phyloP scores from a whole-genome alignment of 2,888 invertebrate species.

The Listrodromus nycthemerus region DNA sequence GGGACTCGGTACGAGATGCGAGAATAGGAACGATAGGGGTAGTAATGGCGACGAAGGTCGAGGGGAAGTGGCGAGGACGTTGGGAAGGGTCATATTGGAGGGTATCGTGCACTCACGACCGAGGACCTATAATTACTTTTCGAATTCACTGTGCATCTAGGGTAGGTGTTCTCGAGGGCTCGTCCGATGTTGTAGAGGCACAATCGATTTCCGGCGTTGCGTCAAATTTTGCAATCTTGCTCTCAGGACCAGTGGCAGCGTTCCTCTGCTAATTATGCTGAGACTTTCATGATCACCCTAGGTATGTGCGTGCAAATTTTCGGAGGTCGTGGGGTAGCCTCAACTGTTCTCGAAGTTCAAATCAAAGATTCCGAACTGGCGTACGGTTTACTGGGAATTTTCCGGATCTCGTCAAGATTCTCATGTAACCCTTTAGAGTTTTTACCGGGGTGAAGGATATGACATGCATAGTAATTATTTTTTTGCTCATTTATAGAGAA shows the following conservation, averaged over 20 bases:
- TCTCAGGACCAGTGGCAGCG: slow-evolving; percentile 18
- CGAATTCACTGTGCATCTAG: slow-evolving; percentile 45
- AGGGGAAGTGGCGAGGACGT: slow-evolving; percentile 38
- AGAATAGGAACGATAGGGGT: neutral
- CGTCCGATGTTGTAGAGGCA: slow-evolving; percentile 11
- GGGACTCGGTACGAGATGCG: slow-evolving; percentile 3
- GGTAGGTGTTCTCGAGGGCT: slow-evolving; percentile 1
- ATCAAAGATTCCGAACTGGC: neutral
- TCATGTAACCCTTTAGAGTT: neutral
- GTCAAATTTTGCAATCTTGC: slow-evolving; percentile 47
- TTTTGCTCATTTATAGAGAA: too few relatives aligned
- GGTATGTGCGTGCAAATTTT: neutral
- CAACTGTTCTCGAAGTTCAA: neutral
- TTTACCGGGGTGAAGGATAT: too few relatives aligned
- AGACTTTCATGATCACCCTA: slow-evolving; percentile 4
- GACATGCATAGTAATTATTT: too few relatives aligned
- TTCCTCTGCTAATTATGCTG: slow-evolving; percentile 13
- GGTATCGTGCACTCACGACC: slow-evolving; percentile 43
- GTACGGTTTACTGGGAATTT: neutral
- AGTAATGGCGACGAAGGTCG: slow-evolving; percentile 12
- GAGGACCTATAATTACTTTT: slow-evolving; percentile 66
- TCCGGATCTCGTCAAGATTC: too few relatives aligned
- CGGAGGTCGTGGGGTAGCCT: neutral
- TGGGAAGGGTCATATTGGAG: slow-evolving; percentile 22
- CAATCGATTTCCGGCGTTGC: slow-evolving; percentile 48